Conservation (phyloP, 2,113 vertebrate species). For the Ptilonorhynchus violaceus region DNA sequence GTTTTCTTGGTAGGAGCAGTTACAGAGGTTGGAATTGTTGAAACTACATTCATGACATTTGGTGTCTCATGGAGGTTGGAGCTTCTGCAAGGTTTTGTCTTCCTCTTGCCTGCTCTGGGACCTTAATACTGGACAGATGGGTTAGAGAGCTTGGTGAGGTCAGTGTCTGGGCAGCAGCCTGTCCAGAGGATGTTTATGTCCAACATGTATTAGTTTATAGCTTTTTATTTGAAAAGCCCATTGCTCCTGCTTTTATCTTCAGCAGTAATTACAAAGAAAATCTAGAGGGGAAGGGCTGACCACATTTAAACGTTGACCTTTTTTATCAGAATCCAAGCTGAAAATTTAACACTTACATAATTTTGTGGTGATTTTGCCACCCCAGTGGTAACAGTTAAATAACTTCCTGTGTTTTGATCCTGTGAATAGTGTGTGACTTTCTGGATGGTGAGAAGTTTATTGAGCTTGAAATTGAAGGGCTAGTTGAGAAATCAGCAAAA, state of each 20-base stretch:
- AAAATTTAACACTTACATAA: neutral
- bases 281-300: neutral
- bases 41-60: fast-evolving
- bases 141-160: neutral
- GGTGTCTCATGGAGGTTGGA: neutral
- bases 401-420: neutral
- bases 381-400: neutral
- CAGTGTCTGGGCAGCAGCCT: neutral
- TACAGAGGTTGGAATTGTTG: neutral
- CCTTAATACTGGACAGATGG: neutral
- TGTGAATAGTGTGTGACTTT: neutral
- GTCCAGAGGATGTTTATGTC: neutral
- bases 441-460: neutral
- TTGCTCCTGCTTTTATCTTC: neutral
- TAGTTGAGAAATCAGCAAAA: neutral
- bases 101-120: neutral
- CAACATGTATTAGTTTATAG: neutral
- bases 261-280: neutral
- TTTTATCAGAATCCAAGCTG: neutral
- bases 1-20: neutral
- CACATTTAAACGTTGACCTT: neutral
- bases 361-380: neutral
- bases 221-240: neutral
- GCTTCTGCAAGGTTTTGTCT: neutral
- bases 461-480: neutral